phyloP scores from a whole-genome alignment of 2,888 invertebrate genomes.

The Plebejus argus region DNA sequence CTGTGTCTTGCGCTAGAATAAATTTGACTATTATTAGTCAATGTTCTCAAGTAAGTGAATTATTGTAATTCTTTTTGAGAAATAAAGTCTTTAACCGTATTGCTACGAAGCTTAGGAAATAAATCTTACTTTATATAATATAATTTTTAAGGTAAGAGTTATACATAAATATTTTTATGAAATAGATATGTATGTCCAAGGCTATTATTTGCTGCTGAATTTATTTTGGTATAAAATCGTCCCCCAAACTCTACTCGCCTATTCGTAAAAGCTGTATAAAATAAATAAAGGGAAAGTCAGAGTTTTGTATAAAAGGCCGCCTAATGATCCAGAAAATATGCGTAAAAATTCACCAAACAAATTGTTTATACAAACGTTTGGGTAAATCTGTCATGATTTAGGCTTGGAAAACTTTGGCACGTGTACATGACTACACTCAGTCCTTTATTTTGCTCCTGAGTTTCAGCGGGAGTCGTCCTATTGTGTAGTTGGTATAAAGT shows the following conservation, averaged over 20 bases:
- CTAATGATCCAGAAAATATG: conserved; percentile 22
- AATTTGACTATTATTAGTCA: too few relatives aligned
- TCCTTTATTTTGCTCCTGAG: background rate
- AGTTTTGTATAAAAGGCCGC: conserved; percentile 10
- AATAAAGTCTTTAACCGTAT: too few relatives aligned
- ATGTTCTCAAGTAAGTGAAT: too few relatives aligned
- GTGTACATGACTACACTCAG: background rate
- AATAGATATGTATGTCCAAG: background rate
- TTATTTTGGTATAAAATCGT: background rate
- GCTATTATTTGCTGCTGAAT: background rate
- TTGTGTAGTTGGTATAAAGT: background rate
- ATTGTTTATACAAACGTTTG: conserved; percentile 16
- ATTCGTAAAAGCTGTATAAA: background rate
- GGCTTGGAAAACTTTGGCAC: background rate
- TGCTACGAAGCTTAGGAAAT: too few relatives aligned
- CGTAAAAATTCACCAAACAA: conserved; percentile 9
- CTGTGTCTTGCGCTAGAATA: too few relatives aligned
- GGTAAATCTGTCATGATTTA: conserved; percentile 10
- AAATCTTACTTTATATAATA: too few relatives aligned
- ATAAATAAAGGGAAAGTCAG: background rate
- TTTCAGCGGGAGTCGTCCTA: background rate
- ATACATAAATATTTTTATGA: too few relatives aligned
- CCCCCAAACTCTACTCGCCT: background rate
- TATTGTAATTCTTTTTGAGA: too few relatives aligned
- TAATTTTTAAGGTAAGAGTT: too few relatives aligned